Evolutionary conservation across 2,113 vertebrate genomes (phyloP).

Genomic region (Symphodus melops): DNA sequence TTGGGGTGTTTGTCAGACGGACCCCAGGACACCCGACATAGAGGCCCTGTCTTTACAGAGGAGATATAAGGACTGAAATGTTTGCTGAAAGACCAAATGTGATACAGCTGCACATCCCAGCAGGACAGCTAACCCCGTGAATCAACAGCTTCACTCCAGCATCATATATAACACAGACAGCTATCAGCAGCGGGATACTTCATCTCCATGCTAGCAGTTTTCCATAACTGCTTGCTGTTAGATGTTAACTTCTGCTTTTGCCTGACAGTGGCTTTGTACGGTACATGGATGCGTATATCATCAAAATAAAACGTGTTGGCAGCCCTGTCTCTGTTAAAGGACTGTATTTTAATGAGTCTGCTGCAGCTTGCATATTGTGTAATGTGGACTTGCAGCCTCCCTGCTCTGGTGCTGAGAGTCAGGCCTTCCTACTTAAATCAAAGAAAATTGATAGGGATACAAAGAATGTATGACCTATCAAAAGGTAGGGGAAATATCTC

Average conservation of each 20-base stretch:
- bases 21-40: constrained; percentile 45
- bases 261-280: constrained; percentile 56
- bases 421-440: constrained; percentile 57
- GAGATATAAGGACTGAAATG: constrained; percentile 69
- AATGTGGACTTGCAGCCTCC: constrained; percentile 27
- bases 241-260: constrained; percentile 61
- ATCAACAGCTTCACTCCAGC: constrained; percentile 68
- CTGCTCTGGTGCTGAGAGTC: constrained; percentile 50
- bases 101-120: constrained; percentile 70
- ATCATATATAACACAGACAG: constrained; percentile 79
- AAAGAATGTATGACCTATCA: constrained; percentile 60
- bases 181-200: constrained; percentile 71
- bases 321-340: constrained; percentile 27
- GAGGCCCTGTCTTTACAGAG: constrained; percentile 45
- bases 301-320: constrained; percentile 51
- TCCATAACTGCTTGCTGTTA: constrained; percentile 51
- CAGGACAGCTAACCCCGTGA: constrained; percentile 70
- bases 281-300: constrained; percentile 49
- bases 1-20: constrained; percentile 29
- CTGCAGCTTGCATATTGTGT: constrained; percentile 13
- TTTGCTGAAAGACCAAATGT: constrained; percentile 68
- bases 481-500: constrained; percentile 21
- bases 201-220: constrained; percentile 66
- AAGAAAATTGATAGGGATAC: constrained; percentile 46
- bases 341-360: constrained; percentile 44